Conservation (phyloP, 2,113 vertebrate species). For the Hippocampus barbouri region DNA sequence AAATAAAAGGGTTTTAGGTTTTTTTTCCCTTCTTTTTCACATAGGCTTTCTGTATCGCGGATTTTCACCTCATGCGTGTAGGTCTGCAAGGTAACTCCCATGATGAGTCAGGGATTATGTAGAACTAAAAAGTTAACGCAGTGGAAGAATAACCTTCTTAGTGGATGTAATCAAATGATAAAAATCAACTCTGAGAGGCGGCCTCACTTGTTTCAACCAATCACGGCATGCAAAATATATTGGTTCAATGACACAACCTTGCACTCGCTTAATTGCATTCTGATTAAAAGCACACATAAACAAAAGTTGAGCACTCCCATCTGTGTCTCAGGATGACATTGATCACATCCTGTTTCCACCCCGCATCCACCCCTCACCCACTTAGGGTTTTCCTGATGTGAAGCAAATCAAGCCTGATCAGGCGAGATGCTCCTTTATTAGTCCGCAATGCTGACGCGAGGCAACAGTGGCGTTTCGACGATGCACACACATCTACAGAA, state of each 20-base stretch:
- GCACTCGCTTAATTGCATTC: not conserved
- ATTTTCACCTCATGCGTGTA: no score
- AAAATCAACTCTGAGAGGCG: not conserved
- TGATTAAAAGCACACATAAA: not conserved
- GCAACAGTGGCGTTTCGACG: constrained; percentile 25
- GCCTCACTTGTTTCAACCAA: not conserved
- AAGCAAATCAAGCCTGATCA: constrained; percentile 48
- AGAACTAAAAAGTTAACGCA: not conserved
- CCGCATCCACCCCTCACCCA: not conserved
- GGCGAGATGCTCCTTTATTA: constrained; percentile 54
- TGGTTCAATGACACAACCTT: not conserved
- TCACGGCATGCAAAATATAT: not conserved
- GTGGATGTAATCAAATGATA: constrained; percentile 2
- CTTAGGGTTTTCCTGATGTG: constrained; percentile 45
- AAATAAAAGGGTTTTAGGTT: no score
- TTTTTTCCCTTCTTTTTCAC: not conserved
- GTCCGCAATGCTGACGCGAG: constrained; percentile 33
- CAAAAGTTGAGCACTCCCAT: not conserved
- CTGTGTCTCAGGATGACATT: constrained; percentile 45
- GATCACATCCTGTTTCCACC: constrained; percentile 20
- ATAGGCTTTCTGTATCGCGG: not conserved
- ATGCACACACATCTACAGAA: constrained; percentile 13
- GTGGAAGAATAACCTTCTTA: not conserved
- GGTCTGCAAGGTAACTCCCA: no score
- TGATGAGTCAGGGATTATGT: not conserved